Conservation (phyloP, 2,888 invertebrate genomes). For the Rambutsinella grinnellia region DNA sequence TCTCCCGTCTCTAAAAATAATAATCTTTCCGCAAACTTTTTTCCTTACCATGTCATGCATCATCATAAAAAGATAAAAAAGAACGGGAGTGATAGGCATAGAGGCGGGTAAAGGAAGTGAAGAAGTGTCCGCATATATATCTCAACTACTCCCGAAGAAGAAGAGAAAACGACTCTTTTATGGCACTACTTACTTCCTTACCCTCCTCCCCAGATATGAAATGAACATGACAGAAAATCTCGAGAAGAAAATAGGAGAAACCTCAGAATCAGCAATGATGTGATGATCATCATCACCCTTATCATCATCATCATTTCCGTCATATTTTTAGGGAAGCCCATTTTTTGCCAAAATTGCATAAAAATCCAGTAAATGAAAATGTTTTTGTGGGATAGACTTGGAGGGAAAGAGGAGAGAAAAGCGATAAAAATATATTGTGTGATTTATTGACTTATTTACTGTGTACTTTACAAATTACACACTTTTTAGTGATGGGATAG, state of each 20-base stretch:
- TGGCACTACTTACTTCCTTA: not conserved
- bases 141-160: no score
- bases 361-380: not conserved
- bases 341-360: constrained; percentile 16
- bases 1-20: not conserved
- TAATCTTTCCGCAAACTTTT: constrained; percentile 9
- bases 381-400: constrained; percentile 1
- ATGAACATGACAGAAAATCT: not conserved
- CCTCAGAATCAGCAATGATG: not conserved
- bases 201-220: not conserved
- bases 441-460: constrained; percentile 8
- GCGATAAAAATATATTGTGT: constrained; percentile 5
- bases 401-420: not conserved
- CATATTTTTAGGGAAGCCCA: not conserved
- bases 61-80: not conserved
- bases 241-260: not conserved
- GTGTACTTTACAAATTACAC: not conserved
- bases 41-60: not conserved
- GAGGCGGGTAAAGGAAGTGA: not conserved
- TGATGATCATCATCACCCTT: constrained; percentile 13
- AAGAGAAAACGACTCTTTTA: not conserved
- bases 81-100: not conserved
- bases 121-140: not conserved
- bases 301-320: constrained; percentile 26
- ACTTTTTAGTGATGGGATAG: not conserved